These are phyloP conservation scores for Neotoxoptera formosana DNA, from an alignment of 1,140 invertebrate species.

Conservation along the genomic window DNA sequence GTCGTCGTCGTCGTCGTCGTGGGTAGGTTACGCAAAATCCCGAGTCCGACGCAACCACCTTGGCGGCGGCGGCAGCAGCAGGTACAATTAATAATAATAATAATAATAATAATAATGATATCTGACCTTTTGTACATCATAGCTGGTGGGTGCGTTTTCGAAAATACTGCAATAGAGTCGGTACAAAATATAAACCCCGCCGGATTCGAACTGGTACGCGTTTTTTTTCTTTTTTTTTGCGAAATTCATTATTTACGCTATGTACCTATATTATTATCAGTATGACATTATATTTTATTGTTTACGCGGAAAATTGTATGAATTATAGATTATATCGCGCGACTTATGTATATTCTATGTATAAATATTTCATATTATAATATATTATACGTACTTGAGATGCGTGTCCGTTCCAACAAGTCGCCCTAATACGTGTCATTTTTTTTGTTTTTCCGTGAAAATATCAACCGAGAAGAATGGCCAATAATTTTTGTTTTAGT, in stretches of 20 bases:
- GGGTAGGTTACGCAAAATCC: not conserved
- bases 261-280: not conserved
- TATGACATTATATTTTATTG: not conserved
- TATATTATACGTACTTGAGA: not conserved
- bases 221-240: not conserved
- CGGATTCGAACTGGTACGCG: not conserved
- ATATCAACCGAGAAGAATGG: not conserved
- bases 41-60: not conserved
- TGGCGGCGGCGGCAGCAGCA: not conserved
- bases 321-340: not conserved
- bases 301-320: constrained; percentile 12
- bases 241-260: constrained; percentile 27
- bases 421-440: not conserved
- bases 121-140: not conserved
- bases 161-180: not conserved
- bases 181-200: not conserved
- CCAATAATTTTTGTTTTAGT: not conserved
- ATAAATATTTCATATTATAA: not conserved
- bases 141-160: not conserved
- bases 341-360: not conserved
- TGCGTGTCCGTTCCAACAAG: not conserved
- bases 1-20: not conserved
- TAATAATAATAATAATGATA: not conserved
- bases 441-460: not conserved
- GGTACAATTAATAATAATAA: not conserved